Base-by-base conservation (phyloP, 35 echinoderm and acorn worm genomes). In the Apostichopus japonicus region DNA sequence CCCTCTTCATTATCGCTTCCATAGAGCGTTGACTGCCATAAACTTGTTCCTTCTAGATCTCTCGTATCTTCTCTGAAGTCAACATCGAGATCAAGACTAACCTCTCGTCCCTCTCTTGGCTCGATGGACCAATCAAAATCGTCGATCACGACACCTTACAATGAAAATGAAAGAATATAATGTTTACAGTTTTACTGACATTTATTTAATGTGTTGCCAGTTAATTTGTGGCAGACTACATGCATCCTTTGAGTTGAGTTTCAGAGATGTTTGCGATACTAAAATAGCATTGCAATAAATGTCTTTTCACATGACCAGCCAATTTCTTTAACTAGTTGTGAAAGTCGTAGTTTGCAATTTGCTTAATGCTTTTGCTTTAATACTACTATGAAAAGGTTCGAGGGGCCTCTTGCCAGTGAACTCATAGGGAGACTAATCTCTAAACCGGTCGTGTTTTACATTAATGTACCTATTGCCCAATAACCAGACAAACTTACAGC, bases 11-110 rank as follows among this genome's bases (percentile, higher is more conserved):
- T 92, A 63, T 72, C 62, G 72, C 95, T 96, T 9, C 93, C 95
- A 88, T 92, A 96, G 16, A 96, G 79, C 15, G 82, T 83, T 16
- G 87, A 54, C 19, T 92, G 65, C 95, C 95, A 96, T 2, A 96
- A 86, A 14, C 93, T 93, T 58, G 93, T 70, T 2, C 94, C 82
- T 0, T 80, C 90, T 14, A 87, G 53, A 52, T 90, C 93, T 52
- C 87, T 87, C 82, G 90, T 93, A 25, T 91, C 90, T 15, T 92
- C 78, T 77, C 57, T 70, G 10, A 96, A 93, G 17, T 92, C 72
- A 27, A 93, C 86, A 55, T 96, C 83, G 2, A 96, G 54, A 44
- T 87, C 86, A 65, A 96, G 17, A 1, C 83, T 77, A 80, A 72
- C 88, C 22, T 94, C 33, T 56, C 86, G 72, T 51, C 95, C 93